Conservation (phyloP, 2,797 vertebrate genomes). For the Chaenodraco wilsoni region DNA sequence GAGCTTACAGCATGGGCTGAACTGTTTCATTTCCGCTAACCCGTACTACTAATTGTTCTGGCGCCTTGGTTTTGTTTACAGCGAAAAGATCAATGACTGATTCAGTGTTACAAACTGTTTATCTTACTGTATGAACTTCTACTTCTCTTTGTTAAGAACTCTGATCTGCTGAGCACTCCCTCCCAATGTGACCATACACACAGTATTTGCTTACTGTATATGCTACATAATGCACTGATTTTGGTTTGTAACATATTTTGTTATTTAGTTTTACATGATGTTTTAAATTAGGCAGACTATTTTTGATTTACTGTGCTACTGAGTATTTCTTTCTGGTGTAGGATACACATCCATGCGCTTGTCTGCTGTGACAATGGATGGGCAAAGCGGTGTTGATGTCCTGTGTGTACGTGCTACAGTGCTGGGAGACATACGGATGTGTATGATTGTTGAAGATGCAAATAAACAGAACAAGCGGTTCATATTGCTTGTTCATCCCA, state of each 20-base stretch:
- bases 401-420: slow-evolving; percentile 90
- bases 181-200: slow-evolving; percentile 62
- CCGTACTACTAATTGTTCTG: slow-evolving; percentile 62
- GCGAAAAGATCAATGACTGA: slow-evolving; percentile 52
- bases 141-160: slow-evolving; percentile 53
- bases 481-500: slow-evolving; percentile 32
- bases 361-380: slow-evolving; percentile 78
- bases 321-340: slow-evolving; percentile 51
- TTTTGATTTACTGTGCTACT: slow-evolving; percentile 57
- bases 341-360: slow-evolving; percentile 50
- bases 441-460: slow-evolving; percentile 86
- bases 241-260: slow-evolving; percentile 60
- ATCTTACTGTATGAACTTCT: slow-evolving; percentile 54
- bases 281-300: slow-evolving; percentile 43
- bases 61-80: slow-evolving; percentile 70
- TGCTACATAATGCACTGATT: slow-evolving; percentile 83
- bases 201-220: slow-evolving; percentile 75
- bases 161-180: slow-evolving; percentile 62
- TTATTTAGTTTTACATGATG: slow-evolving; percentile 41
- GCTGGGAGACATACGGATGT: slow-evolving; percentile 94
- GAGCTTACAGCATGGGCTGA: slow-evolving; percentile 53
- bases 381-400: slow-evolving; percentile 83
- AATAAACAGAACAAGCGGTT: slow-evolving; percentile 85
- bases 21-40: slow-evolving; percentile 33
- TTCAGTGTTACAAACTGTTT: slow-evolving; percentile 57